phyloP scores from a whole-genome alignment of 1,140 invertebrate species.

The Luehdorfia chinensis region DNA sequence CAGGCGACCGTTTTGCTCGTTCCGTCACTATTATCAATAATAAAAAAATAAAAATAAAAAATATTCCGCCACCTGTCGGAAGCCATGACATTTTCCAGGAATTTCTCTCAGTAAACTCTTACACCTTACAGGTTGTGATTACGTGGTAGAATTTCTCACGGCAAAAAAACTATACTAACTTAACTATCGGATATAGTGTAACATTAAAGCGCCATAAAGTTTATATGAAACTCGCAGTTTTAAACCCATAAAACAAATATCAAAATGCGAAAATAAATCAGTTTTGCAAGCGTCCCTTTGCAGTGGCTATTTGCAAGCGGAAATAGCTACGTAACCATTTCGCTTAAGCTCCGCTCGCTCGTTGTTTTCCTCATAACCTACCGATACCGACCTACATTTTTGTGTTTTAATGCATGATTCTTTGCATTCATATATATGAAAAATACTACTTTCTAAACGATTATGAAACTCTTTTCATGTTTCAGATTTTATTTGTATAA shows the following conservation, averaged over 20 bases:
- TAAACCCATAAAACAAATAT: neutral
- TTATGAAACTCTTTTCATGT: too few species aligned
- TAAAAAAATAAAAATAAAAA: too few species aligned
- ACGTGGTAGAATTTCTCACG: neutral
- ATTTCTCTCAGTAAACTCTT: too few species aligned
- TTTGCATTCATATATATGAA: too few species aligned
- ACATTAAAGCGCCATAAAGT: neutral
- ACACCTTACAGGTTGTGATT: too few species aligned
- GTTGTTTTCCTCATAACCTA: neutral
- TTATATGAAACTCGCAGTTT: neutral
- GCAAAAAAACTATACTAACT: neutral
- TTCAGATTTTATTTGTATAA: too few species aligned
- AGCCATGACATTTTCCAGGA: too few species aligned
- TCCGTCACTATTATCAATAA: too few species aligned
- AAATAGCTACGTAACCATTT: conserved; percentile 5
- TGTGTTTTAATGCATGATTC: neutral
- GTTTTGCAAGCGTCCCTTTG: neutral
- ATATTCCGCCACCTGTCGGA: too few species aligned
- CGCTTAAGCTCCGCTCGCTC: neutral
- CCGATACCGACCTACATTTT: neutral
- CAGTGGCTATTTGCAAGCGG: neutral
- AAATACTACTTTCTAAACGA: too few species aligned
- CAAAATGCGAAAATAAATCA: neutral
- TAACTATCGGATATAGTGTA: neutral
- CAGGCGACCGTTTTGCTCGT: too few species aligned